Evolutionary conservation across 92 coral and sea anemone species (phyloP).

Genomic region (Heteractis magnifica): DNA sequence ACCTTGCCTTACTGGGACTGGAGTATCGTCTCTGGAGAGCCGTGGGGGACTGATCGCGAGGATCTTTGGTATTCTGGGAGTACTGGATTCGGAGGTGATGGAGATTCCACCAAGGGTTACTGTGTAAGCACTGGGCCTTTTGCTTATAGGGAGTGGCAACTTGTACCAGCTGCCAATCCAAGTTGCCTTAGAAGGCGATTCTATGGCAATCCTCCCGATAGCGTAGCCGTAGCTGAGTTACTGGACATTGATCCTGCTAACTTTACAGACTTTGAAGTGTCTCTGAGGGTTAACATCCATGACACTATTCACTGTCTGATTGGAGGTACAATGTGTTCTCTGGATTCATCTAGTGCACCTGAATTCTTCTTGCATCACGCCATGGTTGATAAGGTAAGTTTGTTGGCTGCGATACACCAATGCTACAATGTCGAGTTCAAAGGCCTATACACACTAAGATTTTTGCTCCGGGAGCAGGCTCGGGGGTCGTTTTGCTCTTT

Average conservation of each 20-base stretch:
- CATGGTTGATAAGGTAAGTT: not conserved
- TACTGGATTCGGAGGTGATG: slow-evolving; percentile 48
- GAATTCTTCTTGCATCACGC: slow-evolving; percentile 10
- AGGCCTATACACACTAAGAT: no score
- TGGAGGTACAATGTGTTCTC: slow-evolving; percentile 48
- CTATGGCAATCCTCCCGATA: slow-evolving; percentile 49
- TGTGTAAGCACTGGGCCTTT: slow-evolving; percentile 46
- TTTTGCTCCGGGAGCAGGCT: no score
- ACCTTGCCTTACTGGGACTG: slow-evolving; percentile 67
- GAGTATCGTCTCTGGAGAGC: slow-evolving; percentile 43
- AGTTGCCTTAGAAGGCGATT: slow-evolving; percentile 54
- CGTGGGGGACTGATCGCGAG: slow-evolving; percentile 10
- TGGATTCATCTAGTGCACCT: slow-evolving; percentile 23
- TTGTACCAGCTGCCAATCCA: slow-evolving; percentile 32
- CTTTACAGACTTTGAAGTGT: slow-evolving; percentile 40
- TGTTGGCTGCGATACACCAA: no score
- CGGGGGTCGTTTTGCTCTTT: no score
- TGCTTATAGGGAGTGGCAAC: slow-evolving; percentile 25
- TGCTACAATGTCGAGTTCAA: no score
- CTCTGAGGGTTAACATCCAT: slow-evolving; percentile 46
- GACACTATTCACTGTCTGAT: slow-evolving; percentile 54
- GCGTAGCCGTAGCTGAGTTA: slow-evolving; percentile 49
- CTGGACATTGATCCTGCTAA: slow-evolving; percentile 17
- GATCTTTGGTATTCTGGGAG: slow-evolving; percentile 44
- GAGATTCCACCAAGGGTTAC: not conserved